Evolutionary conservation across 2,888 invertebrate species (phyloP), one percentile per base, ranked within the genome.

Genomic region (Drosophila anceps): DNA sequence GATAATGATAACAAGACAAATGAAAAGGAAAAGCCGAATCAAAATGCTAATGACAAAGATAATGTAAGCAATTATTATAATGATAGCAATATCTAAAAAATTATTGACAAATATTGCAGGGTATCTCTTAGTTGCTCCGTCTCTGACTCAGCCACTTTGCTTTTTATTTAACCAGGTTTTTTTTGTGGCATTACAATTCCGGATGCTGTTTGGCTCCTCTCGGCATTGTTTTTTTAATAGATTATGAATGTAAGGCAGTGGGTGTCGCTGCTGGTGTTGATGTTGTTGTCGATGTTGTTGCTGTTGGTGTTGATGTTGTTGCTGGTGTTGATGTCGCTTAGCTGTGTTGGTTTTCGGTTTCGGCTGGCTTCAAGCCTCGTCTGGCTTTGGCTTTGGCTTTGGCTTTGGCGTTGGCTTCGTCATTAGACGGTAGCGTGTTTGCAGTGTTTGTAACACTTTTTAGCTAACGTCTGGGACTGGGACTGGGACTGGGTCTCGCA

Each of bases 231-330:
- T 63, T 53, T 71, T 71, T 72, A 84, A 85, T 84, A 88, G 84
- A 88, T 84, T 84, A 85, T 85, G 86, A 84, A 84, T 84, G 88
- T 84, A 84, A 84, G 84, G 76, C 84, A 84, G 84, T 84, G 84
- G 79, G 79, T 79, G 79, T 79, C 76, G 72, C 37, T 46, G 66
- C 20, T 60, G 44, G 15, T 46, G 44, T 10, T 67, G 51, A 54
- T 76, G 79, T 57, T 60, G 71, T 13, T 67, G 68, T 15, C n/a
- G n/a, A n/a, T n/a, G n/a, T n/a, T 62, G 68, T 29, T 57, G 57
- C 1, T 31, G 51, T 4, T 46, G 54, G 10, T 61, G 64, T 31
- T 58, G 65, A 20, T 46, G 68, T 6, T 53, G 53, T 9, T 54
- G 68, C 27, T 79, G 79, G 65, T 84, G 82, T 70, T 59, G 69